Percentiles rank a stretch among this genome's conserved stretches.
Conservation (phyloP, 1,140 invertebrate genomes). For the Tachypleus tridentatus region DNA sequence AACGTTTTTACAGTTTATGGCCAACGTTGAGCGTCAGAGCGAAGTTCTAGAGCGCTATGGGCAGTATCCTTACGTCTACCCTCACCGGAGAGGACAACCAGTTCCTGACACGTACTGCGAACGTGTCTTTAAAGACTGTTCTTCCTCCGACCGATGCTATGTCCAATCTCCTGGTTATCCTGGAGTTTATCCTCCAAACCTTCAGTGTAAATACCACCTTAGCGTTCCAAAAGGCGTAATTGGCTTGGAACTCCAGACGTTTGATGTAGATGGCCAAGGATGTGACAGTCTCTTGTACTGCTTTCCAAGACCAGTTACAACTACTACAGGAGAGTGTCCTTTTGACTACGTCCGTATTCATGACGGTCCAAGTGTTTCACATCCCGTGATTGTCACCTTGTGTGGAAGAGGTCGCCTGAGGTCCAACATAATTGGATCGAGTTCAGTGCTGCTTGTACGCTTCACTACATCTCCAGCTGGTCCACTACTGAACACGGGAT, state of each 20-base stretch:
- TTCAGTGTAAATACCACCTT: conserved; percentile 52
- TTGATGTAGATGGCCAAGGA: conserved; percentile 82
- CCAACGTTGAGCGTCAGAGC: conserved; percentile 71
- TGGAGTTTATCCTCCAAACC: conserved; percentile 73
- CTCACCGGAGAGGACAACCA: conserved; percentile 71
- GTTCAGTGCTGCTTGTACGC: conserved; percentile 75
- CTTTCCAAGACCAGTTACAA: conserved; percentile 67
- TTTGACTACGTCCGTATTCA: conserved; percentile 80
- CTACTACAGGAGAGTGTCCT: conserved; percentile 56
- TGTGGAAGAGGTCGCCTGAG: conserved; percentile 89
- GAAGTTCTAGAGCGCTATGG: conserved; percentile 55
- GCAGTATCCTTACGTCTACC: conserved; percentile 81
- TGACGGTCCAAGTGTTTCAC: conserved; percentile 74
- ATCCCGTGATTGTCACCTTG: conserved; percentile 76
- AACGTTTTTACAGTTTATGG: conserved; percentile 63
- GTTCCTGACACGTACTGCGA: conserved; percentile 68
- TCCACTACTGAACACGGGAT: conserved; percentile 25
- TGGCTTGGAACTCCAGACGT: conserved; percentile 31
- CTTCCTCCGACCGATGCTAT: conserved; percentile 69
- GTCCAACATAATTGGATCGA: conserved; percentile 79
- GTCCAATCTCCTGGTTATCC: conserved; percentile 85
- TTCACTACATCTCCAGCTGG: conserved; percentile 74
- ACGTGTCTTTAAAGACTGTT: conserved; percentile 55
- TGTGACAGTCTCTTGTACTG: conserved; percentile 92
- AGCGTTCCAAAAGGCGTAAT: conserved; percentile 21